Evolutionary conservation across 2,113 vertebrate species (phyloP).

Genomic region (Potamarius usumacintae): DNA sequence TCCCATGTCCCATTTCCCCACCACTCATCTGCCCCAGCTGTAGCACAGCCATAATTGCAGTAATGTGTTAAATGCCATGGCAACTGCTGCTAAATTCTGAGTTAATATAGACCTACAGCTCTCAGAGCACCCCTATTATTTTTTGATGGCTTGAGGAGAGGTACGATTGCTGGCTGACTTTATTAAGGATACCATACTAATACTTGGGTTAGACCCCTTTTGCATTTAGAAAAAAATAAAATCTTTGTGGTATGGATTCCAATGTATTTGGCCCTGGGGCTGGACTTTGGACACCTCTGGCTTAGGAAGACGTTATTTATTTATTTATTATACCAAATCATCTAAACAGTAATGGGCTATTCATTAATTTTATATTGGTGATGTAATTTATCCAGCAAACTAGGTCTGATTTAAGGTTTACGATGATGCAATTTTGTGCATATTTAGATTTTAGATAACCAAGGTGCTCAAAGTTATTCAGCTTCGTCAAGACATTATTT

Average conservation of each 20-base stretch:
- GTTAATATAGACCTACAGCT: slow-evolving; percentile 82
- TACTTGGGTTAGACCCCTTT: background rate
- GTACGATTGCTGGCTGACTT: slow-evolving; percentile 60
- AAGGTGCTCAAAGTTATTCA: background rate
- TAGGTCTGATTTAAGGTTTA: too few relatives aligned
- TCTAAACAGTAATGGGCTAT: too few relatives aligned
- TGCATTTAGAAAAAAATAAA: background rate
- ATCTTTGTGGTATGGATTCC: background rate
- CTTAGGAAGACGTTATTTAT: background rate
- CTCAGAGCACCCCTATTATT: slow-evolving; percentile 89
- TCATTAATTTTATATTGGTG: too few relatives aligned
- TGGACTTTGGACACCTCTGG: background rate
- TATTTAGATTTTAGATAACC: background rate
- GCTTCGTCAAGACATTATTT: background rate
- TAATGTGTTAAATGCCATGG: slow-evolving; percentile 94
- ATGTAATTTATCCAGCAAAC: too few relatives aligned
- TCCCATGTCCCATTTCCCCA: slow-evolving; percentile 28
- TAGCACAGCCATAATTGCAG: slow-evolving; percentile 92
- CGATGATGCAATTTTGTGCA: too few relatives aligned
- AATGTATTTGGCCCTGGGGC: background rate
- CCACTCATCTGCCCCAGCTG: slow-evolving; percentile 66
- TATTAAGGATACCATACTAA: too few relatives aligned
- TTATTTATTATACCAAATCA: too few relatives aligned
- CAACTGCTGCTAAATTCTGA: slow-evolving; percentile 87
- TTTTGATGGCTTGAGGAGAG: slow-evolving; percentile 80